Evolutionary conservation across 2,888 invertebrate species (phyloP).

Genomic region (Mantis religiosa): DNA sequence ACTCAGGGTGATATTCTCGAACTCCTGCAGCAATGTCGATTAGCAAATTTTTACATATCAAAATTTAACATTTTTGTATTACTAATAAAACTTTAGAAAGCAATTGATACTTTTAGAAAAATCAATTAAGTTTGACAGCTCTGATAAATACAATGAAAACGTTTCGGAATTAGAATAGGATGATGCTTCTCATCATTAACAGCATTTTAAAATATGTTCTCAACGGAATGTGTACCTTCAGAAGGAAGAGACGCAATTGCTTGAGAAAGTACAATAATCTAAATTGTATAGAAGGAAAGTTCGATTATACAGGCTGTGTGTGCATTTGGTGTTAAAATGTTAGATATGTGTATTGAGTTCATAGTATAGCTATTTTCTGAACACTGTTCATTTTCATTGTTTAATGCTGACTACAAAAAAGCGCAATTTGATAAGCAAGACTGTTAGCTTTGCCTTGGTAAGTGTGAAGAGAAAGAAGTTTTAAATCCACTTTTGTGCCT

Average conservation of each 20-base stretch:
- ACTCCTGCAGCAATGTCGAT: neutral
- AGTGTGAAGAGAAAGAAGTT: neutral
- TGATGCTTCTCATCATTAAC: neutral
- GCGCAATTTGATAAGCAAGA: neutral
- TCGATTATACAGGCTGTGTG: neutral
- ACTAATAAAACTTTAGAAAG: neutral
- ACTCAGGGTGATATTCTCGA: conserved; percentile 4
- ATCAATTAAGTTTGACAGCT: neutral
- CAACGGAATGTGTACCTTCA: neutral
- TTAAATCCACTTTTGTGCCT: neutral
- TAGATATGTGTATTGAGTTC: neutral
- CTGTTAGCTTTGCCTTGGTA: neutral
- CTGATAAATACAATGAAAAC: neutral
- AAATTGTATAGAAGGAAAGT: neutral
- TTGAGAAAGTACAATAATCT: neutral
- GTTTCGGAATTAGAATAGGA: neutral
- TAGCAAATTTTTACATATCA: neutral
- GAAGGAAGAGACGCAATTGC: neutral
- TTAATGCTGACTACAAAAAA: neutral
- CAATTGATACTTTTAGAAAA: neutral
- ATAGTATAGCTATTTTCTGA: neutral
- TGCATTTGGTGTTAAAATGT: neutral
- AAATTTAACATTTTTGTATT: neutral
- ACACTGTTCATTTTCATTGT: neutral
- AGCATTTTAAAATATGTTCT: neutral